Percentiles rank a stretch among this genome's conserved stretches.
These are phyloP conservation scores for Brachypterus glaber DNA, from an alignment of 2,888 invertebrate species.

Conservation along the genomic window DNA sequence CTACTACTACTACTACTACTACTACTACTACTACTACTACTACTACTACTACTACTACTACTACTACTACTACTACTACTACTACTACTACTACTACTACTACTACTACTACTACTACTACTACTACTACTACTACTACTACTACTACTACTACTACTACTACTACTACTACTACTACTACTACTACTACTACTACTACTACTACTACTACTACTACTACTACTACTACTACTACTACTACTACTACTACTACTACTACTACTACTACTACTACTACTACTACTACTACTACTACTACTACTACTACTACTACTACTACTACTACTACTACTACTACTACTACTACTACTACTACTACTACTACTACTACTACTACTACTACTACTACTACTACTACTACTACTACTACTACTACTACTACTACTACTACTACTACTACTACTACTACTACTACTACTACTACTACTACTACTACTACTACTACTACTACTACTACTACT, in stretches of 20 bases:
- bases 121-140: slow-evolving; percentile 2
- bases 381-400: slow-evolving; percentile 2
- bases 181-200: slow-evolving; percentile 2
- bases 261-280: slow-evolving; percentile 2
- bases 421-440: too few relatives aligned
- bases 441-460: too few relatives aligned
- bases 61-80: slow-evolving; percentile 2
- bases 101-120: slow-evolving; percentile 2
- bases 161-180: slow-evolving; percentile 2
- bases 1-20: slow-evolving; percentile 2
- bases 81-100: slow-evolving; percentile 2
- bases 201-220: slow-evolving; percentile 2
- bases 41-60: slow-evolving; percentile 2
- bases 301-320: slow-evolving; percentile 2
- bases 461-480: too few relatives aligned
- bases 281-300: slow-evolving; percentile 2
- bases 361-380: slow-evolving; percentile 2
- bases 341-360: slow-evolving; percentile 2
- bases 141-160: slow-evolving; percentile 1
- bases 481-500: too few relatives aligned
- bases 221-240: slow-evolving; percentile 2
- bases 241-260: slow-evolving; percentile 2
- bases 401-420: too few relatives aligned
- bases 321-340: slow-evolving; percentile 2
- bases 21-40: slow-evolving; percentile 2